These are phyloP conservation scores for Morinoia aosen DNA, from an alignment of 2,888 invertebrate species.

Conservation along the genomic window DNA sequence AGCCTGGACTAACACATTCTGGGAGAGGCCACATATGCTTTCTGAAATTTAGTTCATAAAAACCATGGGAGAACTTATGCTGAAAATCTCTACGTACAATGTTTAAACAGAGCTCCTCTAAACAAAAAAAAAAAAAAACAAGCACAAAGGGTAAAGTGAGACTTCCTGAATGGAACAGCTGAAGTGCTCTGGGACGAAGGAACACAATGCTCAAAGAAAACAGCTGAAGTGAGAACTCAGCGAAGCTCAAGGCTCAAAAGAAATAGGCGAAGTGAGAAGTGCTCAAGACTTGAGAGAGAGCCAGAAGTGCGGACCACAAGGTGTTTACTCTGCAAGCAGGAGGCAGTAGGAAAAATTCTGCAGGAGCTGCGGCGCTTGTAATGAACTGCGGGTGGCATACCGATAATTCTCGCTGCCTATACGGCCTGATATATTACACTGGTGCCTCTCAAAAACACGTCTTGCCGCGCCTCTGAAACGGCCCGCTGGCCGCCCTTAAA, in stretches of 20 bases:
- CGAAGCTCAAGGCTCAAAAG: background rate
- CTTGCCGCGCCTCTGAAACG: conserved; percentile 9
- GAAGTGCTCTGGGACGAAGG: background rate
- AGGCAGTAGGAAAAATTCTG: conserved; percentile 3
- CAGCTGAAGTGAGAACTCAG: background rate
- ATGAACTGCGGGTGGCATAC: conserved; percentile 49
- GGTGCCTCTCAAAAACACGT: conserved; percentile 38
- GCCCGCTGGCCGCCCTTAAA: background rate
- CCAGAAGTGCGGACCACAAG: background rate
- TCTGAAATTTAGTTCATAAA: background rate
- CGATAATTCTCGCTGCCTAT: conserved; percentile 52
- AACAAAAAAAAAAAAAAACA: background rate
- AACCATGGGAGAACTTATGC: background rate
- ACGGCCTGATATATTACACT: conserved; percentile 33
- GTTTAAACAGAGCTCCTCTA: background rate
- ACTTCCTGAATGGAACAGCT: background rate
- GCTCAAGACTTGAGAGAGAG: background rate
- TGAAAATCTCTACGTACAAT: background rate
- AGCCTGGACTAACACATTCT: background rate
- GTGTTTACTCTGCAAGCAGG: conserved; percentile 9
- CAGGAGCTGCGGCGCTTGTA: conserved; percentile 6
- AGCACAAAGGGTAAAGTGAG: background rate
- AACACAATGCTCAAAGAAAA: background rate
- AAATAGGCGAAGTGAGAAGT: background rate
- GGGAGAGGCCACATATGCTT: background rate